A percentile compares a stretch with the other conserved stretches of the same genome.
Evolutionary conservation across 2,113 vertebrate genomes (phyloP).

Genomic region (Chiloscyllium plagiosum): DNA sequence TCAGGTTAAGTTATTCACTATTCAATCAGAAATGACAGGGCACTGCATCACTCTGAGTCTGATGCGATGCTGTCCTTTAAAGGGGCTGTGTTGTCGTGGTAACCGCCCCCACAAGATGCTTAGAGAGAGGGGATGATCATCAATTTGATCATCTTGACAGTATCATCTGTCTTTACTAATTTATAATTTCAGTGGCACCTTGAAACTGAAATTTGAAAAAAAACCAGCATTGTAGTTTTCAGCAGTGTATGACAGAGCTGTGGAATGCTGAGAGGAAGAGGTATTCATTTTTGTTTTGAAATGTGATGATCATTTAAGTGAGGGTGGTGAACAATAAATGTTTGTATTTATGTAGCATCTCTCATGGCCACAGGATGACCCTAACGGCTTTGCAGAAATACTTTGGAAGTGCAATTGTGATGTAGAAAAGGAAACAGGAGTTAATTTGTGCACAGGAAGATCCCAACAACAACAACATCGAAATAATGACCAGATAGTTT

Average conservation of each 20-base stretch:
- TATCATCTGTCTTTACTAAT: neutral
- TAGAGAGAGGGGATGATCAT: neutral
- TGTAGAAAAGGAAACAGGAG: too few relatives aligned
- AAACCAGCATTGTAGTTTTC: too few relatives aligned
- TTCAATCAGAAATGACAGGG: neutral
- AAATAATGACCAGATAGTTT: too few relatives aligned
- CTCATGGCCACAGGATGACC: neutral
- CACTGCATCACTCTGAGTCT: neutral
- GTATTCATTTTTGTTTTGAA: neutral
- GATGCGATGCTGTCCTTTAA: neutral
- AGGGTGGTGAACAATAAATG: neutral
- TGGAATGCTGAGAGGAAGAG: neutral
- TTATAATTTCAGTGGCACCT: neutral
- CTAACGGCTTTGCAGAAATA: too few relatives aligned
- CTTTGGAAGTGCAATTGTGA: too few relatives aligned
- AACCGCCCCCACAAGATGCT: conserved; percentile 12
- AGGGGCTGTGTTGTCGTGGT: conserved; percentile 13
- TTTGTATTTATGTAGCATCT: neutral
- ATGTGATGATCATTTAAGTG: neutral
- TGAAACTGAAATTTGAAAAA: neutral
- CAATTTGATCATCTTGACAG: neutral
- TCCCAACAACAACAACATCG: too few relatives aligned
- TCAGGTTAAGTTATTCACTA: neutral
- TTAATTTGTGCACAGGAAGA: too few relatives aligned
- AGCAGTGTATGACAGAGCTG: neutral